A percentile compares a stretch with the other conserved stretches of the same genome.
Evolutionary conservation across 2,113 vertebrate genomes (phyloP).

Genomic region (Tautogolabrus adspersus): DNA sequence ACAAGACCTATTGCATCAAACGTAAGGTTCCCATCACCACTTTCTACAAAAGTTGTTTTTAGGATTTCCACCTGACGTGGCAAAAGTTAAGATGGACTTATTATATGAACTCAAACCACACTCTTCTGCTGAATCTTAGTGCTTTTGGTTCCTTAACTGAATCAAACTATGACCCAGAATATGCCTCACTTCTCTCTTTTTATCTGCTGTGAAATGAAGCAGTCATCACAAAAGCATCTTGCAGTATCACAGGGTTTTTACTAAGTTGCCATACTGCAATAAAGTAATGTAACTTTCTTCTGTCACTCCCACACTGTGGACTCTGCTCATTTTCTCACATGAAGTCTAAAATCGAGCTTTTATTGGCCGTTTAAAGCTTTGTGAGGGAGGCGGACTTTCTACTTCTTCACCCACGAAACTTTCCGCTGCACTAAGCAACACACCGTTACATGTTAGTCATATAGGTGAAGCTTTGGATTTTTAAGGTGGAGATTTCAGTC

Average conservation of each 20-base stretch:
- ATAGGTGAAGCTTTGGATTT: background rate
- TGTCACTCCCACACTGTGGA: background rate
- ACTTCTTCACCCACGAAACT: background rate
- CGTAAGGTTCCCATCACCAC: too few species aligned
- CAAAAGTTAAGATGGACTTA: background rate
- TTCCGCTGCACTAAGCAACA: background rate
- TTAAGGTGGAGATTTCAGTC: background rate
- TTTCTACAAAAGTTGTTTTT: too few species aligned
- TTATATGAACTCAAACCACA: background rate
- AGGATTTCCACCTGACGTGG: too few species aligned
- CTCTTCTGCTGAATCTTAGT: background rate
- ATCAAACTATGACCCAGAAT: background rate
- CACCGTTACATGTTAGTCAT: background rate
- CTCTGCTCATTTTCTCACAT: conserved; percentile 23
- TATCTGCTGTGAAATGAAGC: background rate
- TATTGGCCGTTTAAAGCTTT: conserved; percentile 27
- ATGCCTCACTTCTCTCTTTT: background rate
- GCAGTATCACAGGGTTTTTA: background rate
- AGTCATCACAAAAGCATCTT: background rate
- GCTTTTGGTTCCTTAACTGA: background rate
- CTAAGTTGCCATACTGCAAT: background rate
- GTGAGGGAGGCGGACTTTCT: background rate
- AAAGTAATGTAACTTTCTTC: background rate
- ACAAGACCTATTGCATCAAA: too few species aligned
- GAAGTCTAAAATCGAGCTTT: background rate